Evolutionary conservation across 2,888 invertebrate genomes (phyloP).

Genomic region (Polymixis lichenea): DNA sequence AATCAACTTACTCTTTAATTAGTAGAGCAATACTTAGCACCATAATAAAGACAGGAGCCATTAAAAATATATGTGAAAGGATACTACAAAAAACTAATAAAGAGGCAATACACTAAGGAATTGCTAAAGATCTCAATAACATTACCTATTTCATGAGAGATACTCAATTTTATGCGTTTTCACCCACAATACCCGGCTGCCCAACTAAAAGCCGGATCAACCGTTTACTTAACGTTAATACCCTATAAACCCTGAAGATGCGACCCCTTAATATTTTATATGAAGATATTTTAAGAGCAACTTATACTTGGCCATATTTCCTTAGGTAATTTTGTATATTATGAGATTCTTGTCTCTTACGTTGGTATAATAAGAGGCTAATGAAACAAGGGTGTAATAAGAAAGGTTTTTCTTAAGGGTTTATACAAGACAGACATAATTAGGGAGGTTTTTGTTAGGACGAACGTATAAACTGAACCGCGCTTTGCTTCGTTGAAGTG

Average conservation of each 20-base stretch:
- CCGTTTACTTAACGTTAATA: slow-evolving; percentile 55
- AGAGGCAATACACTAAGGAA: background rate
- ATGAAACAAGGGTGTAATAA: slow-evolving; percentile 23
- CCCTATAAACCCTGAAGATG: slow-evolving; percentile 48
- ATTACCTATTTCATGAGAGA: slow-evolving; percentile 28
- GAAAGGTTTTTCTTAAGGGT: background rate
- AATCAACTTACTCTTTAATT: background rate
- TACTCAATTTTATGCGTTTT: slow-evolving; percentile 43
- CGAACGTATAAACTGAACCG: too few relatives aligned
- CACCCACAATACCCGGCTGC: slow-evolving; percentile 18
- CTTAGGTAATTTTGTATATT: slow-evolving; percentile 23
- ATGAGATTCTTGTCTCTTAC: slow-evolving; percentile 20
- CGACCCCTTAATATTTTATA: slow-evolving; percentile 57
- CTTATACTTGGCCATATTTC: slow-evolving; percentile 35
- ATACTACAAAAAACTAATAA: slow-evolving; percentile 4
- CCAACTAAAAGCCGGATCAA: slow-evolving; percentile 51
- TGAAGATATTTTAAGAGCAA: slow-evolving; percentile 48
- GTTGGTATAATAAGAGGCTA: slow-evolving; percentile 22
- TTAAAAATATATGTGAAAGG: background rate
- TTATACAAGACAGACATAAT: background rate
- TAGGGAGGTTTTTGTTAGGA: background rate
- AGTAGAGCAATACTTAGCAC: background rate
- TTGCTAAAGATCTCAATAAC: slow-evolving; percentile 7
- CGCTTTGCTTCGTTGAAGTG: too few relatives aligned
- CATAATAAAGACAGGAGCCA: background rate